These are phyloP conservation scores for Brotula barbata DNA, from an alignment of 2,797 vertebrate species.

Conservation along the genomic window DNA sequence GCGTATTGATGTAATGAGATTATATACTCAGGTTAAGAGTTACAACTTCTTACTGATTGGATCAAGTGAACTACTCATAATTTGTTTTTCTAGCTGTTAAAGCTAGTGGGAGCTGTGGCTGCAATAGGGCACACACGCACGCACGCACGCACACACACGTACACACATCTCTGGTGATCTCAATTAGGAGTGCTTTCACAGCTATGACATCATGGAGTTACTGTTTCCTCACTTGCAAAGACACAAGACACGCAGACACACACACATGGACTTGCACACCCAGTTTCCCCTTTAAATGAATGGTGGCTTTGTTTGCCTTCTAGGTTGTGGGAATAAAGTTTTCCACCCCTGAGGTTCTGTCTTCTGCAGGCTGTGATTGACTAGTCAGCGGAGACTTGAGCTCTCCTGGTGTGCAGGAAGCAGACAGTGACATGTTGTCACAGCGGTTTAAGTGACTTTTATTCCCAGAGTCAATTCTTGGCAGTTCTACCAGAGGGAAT, in stretches of 20 bases:
- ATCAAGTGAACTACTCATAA: conserved; percentile 44
- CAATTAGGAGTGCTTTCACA: conserved; percentile 25
- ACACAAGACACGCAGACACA: conserved; percentile 16
- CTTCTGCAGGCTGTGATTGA: conserved; percentile 51
- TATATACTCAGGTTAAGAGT: conserved; percentile 39
- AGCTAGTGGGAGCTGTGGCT: conserved; percentile 11
- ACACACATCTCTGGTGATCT: conserved; percentile 42
- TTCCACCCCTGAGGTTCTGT: conserved; percentile 68
- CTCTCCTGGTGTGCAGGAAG: conserved; percentile 42
- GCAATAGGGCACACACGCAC: conserved; percentile 18
- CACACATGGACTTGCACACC: conserved; percentile 38
- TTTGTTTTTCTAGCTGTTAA: conserved; percentile 32
- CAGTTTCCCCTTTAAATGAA: conserved; percentile 74
- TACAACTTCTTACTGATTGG: conserved; percentile 15
- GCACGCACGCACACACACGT: conserved; percentile 20
- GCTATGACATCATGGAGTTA: conserved; percentile 63
- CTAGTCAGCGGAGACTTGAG: conserved; percentile 25
- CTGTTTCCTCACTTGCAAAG: too few species aligned
- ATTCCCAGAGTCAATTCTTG: conserved; percentile 41
- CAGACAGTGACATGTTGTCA: conserved; percentile 57
- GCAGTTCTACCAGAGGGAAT: conserved; percentile 26
- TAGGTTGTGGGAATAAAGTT: conserved; percentile 63
- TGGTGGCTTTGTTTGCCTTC: conserved; percentile 72
- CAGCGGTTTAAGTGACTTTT: conserved; percentile 53
- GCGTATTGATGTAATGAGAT: conserved; percentile 43